Conservation (phyloP, 2,888 invertebrate species). For the Sepiola atlantica region DNA sequence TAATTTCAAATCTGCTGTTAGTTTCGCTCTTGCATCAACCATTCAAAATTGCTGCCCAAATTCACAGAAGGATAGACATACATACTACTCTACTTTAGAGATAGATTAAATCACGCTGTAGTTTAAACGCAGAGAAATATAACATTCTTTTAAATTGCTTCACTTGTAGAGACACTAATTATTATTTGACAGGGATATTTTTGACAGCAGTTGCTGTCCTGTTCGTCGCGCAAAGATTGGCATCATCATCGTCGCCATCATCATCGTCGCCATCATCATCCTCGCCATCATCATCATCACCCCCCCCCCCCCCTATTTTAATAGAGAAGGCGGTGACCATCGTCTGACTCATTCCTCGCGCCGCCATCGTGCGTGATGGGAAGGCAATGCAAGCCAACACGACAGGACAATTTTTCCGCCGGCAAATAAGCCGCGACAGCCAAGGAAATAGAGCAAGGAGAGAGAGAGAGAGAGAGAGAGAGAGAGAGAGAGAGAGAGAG, state of each 20-base stretch:
- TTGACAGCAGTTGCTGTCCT: slow-evolving; percentile 32
- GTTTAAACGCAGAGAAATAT: neutral
- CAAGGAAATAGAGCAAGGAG: neutral
- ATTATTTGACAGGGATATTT: neutral
- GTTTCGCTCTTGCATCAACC: no score
- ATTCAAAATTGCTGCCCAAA: no score
- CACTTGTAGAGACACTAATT: neutral
- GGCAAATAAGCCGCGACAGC: neutral
- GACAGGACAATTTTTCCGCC: neutral
- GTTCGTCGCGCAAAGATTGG: neutral
- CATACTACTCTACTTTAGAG: no score
- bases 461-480: slow-evolving; percentile 41
- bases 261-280: no score
- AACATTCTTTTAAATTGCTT: neutral
- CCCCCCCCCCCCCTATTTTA: neutral
- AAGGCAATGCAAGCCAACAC: neutral
- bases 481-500: slow-evolving; percentile 47
- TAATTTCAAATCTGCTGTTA: no score
- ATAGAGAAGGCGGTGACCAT: neutral
- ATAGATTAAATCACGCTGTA: no score
- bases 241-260: neutral
- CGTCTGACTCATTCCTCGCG: neutral
- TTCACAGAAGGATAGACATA: no score
- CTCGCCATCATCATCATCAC: no score
- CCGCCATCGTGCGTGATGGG: neutral